Evolutionary conservation across 2,797 vertebrate genomes (phyloP).

Genomic region (Dermochelys coriacea): DNA sequence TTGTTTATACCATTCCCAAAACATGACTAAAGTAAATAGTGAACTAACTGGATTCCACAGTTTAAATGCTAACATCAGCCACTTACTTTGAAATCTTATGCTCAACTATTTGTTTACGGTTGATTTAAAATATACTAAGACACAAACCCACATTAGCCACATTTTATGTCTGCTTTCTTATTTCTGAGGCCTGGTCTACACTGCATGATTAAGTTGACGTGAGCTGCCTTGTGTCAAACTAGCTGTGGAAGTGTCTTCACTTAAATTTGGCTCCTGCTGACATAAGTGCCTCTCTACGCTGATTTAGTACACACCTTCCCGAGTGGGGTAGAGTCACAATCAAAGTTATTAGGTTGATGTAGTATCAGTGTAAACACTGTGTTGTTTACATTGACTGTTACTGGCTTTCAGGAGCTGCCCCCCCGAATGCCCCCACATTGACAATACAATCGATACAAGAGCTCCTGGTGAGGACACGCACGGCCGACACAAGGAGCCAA

Average conservation of each 20-base stretch:
- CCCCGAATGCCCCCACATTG: not conserved
- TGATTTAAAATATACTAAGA: not conserved
- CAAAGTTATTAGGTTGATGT: not conserved
- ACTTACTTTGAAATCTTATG: not conserved
- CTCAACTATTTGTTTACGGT: not conserved
- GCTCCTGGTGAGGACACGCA: not conserved
- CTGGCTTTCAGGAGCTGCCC: not conserved
- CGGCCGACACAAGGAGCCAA: not conserved
- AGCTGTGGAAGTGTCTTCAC: not conserved
- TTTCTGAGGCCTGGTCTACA: not conserved
- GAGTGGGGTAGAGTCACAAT: not conserved
- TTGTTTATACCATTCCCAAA: not conserved
- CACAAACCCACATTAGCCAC: not conserved
- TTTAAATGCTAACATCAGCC: not conserved
- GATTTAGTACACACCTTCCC: not conserved
- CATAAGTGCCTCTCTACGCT: not conserved
- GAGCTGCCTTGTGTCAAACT: not conserved
- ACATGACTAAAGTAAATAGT: not conserved
- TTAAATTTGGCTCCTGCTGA: not conserved
- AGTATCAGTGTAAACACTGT: no score
- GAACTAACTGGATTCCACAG: not conserved
- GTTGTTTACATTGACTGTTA: not conserved
- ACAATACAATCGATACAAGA: not conserved
- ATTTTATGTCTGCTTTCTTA: not conserved
- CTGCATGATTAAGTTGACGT: not conserved